These are phyloP conservation scores for Lycorma delicatula DNA, from an alignment of 1,140 invertebrate species.

Conservation along the genomic window DNA sequence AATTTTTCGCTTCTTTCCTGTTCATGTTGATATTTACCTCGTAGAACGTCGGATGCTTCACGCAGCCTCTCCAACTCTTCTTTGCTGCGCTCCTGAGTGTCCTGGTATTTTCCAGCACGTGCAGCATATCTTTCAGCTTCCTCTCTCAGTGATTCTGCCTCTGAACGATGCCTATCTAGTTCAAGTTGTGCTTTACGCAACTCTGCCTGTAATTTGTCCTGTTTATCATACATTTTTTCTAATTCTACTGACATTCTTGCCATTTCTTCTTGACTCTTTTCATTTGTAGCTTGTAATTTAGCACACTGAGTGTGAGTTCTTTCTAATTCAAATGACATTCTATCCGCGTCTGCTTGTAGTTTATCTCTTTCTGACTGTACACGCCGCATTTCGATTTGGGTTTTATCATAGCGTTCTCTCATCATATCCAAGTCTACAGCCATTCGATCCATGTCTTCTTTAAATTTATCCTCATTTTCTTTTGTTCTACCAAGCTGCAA, in stretches of 20 bases:
- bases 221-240: slow-evolving; percentile 84
- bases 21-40: slow-evolving; percentile 82
- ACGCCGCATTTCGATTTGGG: slow-evolving; percentile 71
- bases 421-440: slow-evolving; percentile 73
- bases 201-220: slow-evolving; percentile 74
- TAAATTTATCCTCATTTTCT: slow-evolving; percentile 84
- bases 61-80: slow-evolving; percentile 71
- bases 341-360: slow-evolving; percentile 68
- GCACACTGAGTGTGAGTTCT: slow-evolving; percentile 69
- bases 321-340: slow-evolving; percentile 78
- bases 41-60: slow-evolving; percentile 72
- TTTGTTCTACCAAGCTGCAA: slow-evolving; percentile 75
- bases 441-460: slow-evolving; percentile 74
- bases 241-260: slow-evolving; percentile 75
- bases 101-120: slow-evolving; percentile 68
- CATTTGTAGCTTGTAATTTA: slow-evolving; percentile 72
- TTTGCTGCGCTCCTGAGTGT: slow-evolving; percentile 59
- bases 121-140: slow-evolving; percentile 65
- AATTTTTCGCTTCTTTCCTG: slow-evolving; percentile 62
- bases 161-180: slow-evolving; percentile 55
- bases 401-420: slow-evolving; percentile 82
- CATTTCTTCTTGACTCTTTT: slow-evolving; percentile 83
- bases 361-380: slow-evolving; percentile 80
- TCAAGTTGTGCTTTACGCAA: slow-evolving; percentile 71
- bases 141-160: slow-evolving; percentile 55